Conservation (phyloP, 2,888 invertebrate genomes). For the Loripinus fragilis region DNA sequence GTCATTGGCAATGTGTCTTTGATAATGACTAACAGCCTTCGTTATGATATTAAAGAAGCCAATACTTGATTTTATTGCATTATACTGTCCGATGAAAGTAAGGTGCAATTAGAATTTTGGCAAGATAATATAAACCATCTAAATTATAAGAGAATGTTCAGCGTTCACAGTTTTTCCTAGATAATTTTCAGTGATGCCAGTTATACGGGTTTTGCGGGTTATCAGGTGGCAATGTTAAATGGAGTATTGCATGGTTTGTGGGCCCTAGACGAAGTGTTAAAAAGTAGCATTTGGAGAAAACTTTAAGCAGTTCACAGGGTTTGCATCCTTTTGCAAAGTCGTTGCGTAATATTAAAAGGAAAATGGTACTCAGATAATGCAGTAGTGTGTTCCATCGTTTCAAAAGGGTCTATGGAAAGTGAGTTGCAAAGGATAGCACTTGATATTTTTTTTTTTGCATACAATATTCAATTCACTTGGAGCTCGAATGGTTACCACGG, state of each 20-base stretch:
- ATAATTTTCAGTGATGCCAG: background rate
- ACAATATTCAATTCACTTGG: background rate
- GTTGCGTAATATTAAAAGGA: background rate
- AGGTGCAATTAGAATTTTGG: background rate
- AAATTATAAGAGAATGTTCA: background rate
- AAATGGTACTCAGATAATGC: constrained; percentile 11
- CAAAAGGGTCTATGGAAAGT: constrained; percentile 40
- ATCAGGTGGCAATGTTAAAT: background rate
- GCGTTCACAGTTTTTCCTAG: background rate
- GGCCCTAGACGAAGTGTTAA: background rate
- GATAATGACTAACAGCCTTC: background rate
- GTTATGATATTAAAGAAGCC: background rate
- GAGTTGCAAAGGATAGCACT: constrained; percentile 31
- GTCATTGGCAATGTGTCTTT: background rate
- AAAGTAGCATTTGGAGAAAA: background rate
- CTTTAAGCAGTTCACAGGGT: background rate
- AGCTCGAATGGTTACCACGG: background rate
- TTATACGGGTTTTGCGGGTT: background rate
- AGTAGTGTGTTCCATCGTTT: constrained; percentile 1
- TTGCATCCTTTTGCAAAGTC: background rate
- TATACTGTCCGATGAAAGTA: background rate
- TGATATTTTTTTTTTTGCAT: constrained; percentile 11
- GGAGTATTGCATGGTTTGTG: background rate
- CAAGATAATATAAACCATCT: background rate
- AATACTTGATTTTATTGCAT: background rate